Evolutionary conservation across 1,140 invertebrate species (phyloP), one percentile per base, ranked within the genome.

Genomic region (Lamellibrachia luymesi): DNA sequence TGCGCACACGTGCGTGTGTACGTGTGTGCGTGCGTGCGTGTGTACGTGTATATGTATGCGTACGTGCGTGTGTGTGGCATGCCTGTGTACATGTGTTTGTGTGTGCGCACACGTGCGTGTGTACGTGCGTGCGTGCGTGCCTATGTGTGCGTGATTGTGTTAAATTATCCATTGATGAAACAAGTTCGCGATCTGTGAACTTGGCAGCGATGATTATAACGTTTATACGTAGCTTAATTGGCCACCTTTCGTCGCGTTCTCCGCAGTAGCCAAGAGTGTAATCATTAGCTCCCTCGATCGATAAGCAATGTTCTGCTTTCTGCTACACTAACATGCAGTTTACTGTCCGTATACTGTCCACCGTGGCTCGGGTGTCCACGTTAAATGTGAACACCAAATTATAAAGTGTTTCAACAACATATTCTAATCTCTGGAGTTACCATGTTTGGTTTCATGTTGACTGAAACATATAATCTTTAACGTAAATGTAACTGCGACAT

Each of bases 171-270:
- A 22, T 38, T 50, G 90, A n/a, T 8, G 1, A 91, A 91, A 13
- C 38, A 91, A 50, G 50, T 51, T 13, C 90, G 90, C 4, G 50
- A 10, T 91, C 50, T 25, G 22, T 50, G 49, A 91, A 91, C 27
- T 91, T 91, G 90, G 90, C 90, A 51, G 27, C 64, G 64, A 80
- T 22, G 64, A 80, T 80, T 80, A 80, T 80, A 80, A 80, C 64
- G 64, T 80, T 80, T 80, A 80, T 22, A 17, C 25, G 64, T 80
- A 22, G 64, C 17, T 22, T 80, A 80, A 80, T 80, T 80, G 64
- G 25, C 17, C 8, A 22, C 4, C 64, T 80, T 22, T 10, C 64
- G 2, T 22, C 25, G 64, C 2, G 2, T 6, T 22, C 64, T 80
- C 25, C 64, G 17, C 64, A 80, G 64, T 80, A 8, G 7, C 1